Base-by-base conservation (phyloP, 2,113 vertebrate genomes). In the Pontoporia blainvillei region DNA sequence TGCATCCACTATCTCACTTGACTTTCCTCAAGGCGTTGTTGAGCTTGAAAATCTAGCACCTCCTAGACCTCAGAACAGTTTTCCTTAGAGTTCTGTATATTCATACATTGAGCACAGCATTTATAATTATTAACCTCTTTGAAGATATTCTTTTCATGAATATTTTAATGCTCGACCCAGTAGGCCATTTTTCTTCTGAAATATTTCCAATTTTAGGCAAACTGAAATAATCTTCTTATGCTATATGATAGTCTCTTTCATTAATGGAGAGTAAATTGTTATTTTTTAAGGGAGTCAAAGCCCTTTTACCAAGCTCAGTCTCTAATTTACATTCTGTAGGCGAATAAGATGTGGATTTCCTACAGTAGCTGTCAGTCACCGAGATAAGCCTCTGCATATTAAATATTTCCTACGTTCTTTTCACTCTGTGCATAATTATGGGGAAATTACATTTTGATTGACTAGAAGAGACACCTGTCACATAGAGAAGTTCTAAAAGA, bases 71-170 rank as follows among this genome's bases (percentile, higher is more conserved):
- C 79, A n/a, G 61, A 66, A 85, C 17, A 34, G 76, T 88, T 91
- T 92, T 69, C 57, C 39, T 87, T n/a, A n/a, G 64, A 76, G 82
- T 66, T 46, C 29, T 95, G 34, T 91, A 46, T 90, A 69, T 75
- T 95, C 23, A 46, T 95, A 88, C 23, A 8, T 84, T 64, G 71
- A 90, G 49, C 64, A 46, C 34, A 93, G 64, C 81, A 75, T 95
- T 94, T 96, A 66, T 85, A 97, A 96, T 95, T 96, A 94, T 83
- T 82, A 79, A 73, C 69, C 75, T 95, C 89, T 98, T 96, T 97
- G 93, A 97, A 97, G 96, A 82, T 97, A 89, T 14, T 94, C 96
- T 97, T 97, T 96, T 97, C 96, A 97, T 97, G 97, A 98, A 98
- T 97, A 97, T 96, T 98, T 97, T 94, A 97, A 87, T 95, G 71